A percentile compares a stretch with the other conserved stretches of the same genome.
phyloP scores from a whole-genome alignment of 2,113 vertebrate genomes.

The Gadus chalcogrammus region DNA sequence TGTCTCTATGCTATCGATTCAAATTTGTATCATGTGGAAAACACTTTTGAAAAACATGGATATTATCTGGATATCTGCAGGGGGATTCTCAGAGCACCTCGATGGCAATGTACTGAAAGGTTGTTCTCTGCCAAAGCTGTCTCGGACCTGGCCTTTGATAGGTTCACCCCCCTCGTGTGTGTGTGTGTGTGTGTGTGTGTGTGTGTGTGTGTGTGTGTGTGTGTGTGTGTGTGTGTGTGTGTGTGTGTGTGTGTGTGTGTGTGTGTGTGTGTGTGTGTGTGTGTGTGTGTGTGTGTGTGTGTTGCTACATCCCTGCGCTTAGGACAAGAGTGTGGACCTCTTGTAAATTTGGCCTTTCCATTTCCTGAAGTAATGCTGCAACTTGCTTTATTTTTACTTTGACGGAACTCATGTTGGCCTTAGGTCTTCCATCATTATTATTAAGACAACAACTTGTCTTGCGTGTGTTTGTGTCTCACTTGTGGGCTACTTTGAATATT shows the following conservation, averaged over 20 bases:
- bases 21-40: no score
- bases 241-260: neutral
- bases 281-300: neutral
- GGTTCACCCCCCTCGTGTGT: neutral
- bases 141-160: neutral
- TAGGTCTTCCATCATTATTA: no score
- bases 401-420: no score
- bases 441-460: no score
- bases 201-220: neutral
- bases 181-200: neutral
- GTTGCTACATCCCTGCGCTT: neutral
- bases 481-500: no score
- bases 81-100: neutral
- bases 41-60: neutral
- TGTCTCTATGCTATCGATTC: neutral
- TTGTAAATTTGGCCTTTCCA: slow-evolving; percentile 2
- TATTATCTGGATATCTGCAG: neutral
- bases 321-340: neutral
- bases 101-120: neutral
- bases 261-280: neutral
- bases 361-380: no score
- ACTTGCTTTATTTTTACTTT: no score
- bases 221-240: neutral
- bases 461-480: no score
- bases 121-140: neutral